Evolutionary conservation across 2,888 invertebrate genomes (phyloP).

Genomic region (Leucozona laternaria): DNA sequence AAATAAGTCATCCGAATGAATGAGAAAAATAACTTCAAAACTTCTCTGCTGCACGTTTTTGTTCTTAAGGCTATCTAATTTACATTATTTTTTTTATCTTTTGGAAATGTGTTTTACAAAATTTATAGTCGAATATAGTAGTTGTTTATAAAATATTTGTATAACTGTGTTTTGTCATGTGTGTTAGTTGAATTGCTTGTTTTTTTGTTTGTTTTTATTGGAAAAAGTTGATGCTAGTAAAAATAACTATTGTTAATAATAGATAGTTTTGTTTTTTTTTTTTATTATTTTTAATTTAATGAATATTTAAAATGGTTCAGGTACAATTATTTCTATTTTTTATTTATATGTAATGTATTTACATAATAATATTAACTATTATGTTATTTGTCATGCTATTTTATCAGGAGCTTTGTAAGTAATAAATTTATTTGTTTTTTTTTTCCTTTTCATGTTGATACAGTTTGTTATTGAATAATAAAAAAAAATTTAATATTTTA

Average conservation of each 20-base stretch:
- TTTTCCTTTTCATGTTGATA: slow-evolving; percentile 14
- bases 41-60: slow-evolving; percentile 19
- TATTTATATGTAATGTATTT: slow-evolving; percentile 32
- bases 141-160: neutral
- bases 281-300: slow-evolving; percentile 56
- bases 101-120: slow-evolving; percentile 28
- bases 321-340: slow-evolving; percentile 75
- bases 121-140: slow-evolving; percentile 3
- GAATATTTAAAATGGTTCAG: slow-evolving; percentile 75
- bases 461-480: neutral
- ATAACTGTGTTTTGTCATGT: slow-evolving; percentile 10
- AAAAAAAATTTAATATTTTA: neutral
- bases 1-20: slow-evolving; percentile 26
- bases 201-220: neutral
- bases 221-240: slow-evolving; percentile 65
- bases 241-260: slow-evolving; percentile 65
- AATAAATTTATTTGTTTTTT: slow-evolving; percentile 28
- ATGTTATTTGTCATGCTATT: slow-evolving; percentile 67
- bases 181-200: slow-evolving; percentile 67
- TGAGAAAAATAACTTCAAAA: slow-evolving; percentile 3
- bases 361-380: slow-evolving; percentile 65
- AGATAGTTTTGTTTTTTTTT: slow-evolving; percentile 22
- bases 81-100: neutral
- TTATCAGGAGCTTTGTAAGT: slow-evolving; percentile 67
- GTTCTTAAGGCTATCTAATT: slow-evolving; percentile 20